Evolutionary conservation across 1,140 invertebrate genomes (phyloP).

Genomic region (Hycleus phaleratus): DNA sequence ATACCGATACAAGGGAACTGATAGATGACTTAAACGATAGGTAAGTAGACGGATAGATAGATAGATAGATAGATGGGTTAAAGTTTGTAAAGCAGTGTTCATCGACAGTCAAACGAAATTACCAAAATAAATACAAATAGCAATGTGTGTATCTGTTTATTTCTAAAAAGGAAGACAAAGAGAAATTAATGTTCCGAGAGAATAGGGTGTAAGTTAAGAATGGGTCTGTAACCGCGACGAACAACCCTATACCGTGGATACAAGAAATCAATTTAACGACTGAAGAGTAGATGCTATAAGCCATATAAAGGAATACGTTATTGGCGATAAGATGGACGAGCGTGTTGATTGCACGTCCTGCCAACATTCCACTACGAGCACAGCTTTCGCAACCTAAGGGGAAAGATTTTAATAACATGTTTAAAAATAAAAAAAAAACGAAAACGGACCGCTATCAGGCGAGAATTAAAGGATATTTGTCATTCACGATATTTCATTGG

Average conservation of each 20-base stretch:
- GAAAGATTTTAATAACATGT: constrained; percentile 20
- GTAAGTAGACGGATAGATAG: no score
- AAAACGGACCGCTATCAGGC: constrained; percentile 13
- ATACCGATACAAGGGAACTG: no score
- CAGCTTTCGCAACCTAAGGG: constrained; percentile 3
- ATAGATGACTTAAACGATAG: no score
- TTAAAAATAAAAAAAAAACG: constrained; percentile 14
- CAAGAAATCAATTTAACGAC: constrained; percentile 37
- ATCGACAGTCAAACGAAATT: constrained; percentile 32
- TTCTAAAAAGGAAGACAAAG: constrained; percentile 31
- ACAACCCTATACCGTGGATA: constrained; percentile 12
- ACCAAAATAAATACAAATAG: constrained; percentile 29
- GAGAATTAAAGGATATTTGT: constrained; percentile 26
- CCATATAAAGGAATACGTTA: constrained; percentile 32
- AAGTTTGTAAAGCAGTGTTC: not conserved
- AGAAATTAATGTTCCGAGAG: constrained; percentile 37
- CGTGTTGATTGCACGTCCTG: constrained; percentile 26
- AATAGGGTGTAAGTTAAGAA: constrained; percentile 16
- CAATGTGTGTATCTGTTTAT: constrained; percentile 31
- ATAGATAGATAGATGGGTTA: no score
- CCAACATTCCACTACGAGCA: constrained; percentile 13
- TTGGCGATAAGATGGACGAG: constrained; percentile 34
- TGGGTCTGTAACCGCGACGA: not conserved
- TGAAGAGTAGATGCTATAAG: constrained; percentile 23
- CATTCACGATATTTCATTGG: constrained; percentile 22